Conservation (phyloP, 2,113 vertebrate genomes). For the Grallaria varia region DNA sequence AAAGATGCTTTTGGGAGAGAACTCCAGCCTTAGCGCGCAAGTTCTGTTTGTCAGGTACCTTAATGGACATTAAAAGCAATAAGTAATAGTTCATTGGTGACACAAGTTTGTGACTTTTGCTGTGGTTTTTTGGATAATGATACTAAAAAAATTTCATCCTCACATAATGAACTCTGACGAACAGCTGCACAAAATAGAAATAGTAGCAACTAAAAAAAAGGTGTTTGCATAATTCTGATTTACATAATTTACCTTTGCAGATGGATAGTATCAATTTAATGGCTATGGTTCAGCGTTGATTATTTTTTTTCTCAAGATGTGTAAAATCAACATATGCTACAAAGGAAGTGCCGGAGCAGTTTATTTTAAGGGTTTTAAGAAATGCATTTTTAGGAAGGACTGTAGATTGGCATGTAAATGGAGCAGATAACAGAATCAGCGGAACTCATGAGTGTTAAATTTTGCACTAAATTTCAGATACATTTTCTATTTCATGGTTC, state of each 20-base stretch:
- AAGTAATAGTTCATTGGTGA: not conserved
- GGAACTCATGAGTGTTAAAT: conserved; percentile 33
- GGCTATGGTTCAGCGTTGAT: not conserved
- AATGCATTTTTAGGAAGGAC: not conserved
- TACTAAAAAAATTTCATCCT: not conserved
- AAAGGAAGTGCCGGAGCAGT: not conserved
- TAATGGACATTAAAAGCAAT: not conserved
- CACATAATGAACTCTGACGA: not conserved
- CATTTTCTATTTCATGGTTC: conserved; percentile 45
- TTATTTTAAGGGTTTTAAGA: conserved; percentile 26
- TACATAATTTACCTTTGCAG: conserved; percentile 24
- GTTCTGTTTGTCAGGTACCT: not conserved
- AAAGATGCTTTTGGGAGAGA: not conserved
- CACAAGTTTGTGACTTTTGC: not conserved
- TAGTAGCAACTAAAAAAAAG: not conserved
- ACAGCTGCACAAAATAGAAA: not conserved
- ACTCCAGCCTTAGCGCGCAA: not conserved
- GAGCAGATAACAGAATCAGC: conserved; percentile 28
- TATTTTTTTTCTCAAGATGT: not conserved
- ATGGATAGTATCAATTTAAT: not conserved
- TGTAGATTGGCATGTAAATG: conserved; percentile 22
- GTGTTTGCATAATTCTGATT: conserved; percentile 36
- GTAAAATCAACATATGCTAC: not conserved
- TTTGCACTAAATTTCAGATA: conserved; percentile 42
- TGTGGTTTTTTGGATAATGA: not conserved